Evolutionary conservation across 37 sponge, comb jelly and placozoan genomes (phyloP), one percentile per base, ranked within the genome.

Genomic region (Halichondria panicea): DNA sequence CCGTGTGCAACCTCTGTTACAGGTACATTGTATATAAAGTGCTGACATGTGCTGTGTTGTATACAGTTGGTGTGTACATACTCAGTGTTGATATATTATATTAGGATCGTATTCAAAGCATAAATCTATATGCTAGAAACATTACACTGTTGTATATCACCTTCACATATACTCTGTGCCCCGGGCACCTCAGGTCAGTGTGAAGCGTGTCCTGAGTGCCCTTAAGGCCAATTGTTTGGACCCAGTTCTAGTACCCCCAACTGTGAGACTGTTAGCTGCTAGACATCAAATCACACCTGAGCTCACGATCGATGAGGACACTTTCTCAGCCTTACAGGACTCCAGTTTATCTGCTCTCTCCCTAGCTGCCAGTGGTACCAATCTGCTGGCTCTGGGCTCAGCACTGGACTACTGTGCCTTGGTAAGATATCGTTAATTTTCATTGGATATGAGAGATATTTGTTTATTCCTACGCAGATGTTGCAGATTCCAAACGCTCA

Each of bases 361-460:
- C 24, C 34, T 41, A 22, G 46, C 42, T 27, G 27, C 35, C 34
- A 7, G 28, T 4, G 38, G 43, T 0, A 75, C 24, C 32, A 37
- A 54, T 35, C 48, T 55, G 24, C 24, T 84, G 52, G 39, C 32
- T 2, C 55, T 79, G 33, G 54, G 67, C 37, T 37, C 27, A 7
- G 54, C 80, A 0, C 19, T 86, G 28, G 86, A 86, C 68, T 77
- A 56, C 44, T 78, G 78, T 21, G 41, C 80, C 44, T 45, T 86
- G 69, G 79, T 72, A 78, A 63, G 78, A 0, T 50, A 25, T 3
- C 12, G 54, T 53, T 52, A 9, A 19, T 70, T 46, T 70, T 53
- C 12, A 59, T n/a, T n/a, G n/a, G n/a, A n/a, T n/a, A n/a, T n/a
- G n/a, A n/a, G n/a, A n/a, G n/a, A 59, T n/a, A n/a, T 30, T 6